Percentiles rank a stretch among this genome's conserved stretches.
phyloP scores from a whole-genome alignment of 2,113 vertebrate species.

The Oryzias melastigma region DNA sequence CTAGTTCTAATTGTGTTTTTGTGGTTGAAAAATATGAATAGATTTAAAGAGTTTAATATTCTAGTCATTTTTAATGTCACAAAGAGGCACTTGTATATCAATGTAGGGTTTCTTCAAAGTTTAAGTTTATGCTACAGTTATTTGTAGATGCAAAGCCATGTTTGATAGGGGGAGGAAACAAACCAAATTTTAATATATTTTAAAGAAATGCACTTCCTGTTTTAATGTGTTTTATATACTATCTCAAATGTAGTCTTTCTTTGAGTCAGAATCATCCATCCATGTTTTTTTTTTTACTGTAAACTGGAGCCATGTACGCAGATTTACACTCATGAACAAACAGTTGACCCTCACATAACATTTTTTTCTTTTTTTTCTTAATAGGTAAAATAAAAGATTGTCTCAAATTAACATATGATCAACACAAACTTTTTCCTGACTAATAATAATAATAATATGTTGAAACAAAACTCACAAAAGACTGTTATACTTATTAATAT shows the following conservation, averaged over 20 bases:
- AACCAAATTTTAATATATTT: slow-evolving; percentile 28
- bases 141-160: slow-evolving; percentile 47
- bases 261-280: slow-evolving; percentile 10
- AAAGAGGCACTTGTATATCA: not conserved
- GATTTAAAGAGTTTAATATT: not conserved
- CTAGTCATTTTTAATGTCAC: slow-evolving; percentile 3
- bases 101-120: slow-evolving; percentile 5
- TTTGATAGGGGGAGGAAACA: slow-evolving; percentile 13
- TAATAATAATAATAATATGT: not conserved
- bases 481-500: slow-evolving; percentile 43
- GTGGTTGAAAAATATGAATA: too few relatives aligned
- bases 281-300: too few relatives aligned
- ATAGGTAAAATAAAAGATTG: too few relatives aligned
- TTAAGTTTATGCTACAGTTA: slow-evolving; percentile 21
- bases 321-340: too few relatives aligned
- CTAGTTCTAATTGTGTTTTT: too few relatives aligned
- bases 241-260: slow-evolving; percentile 11
- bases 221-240: slow-evolving; percentile 8
- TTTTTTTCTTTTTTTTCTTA: too few relatives aligned
- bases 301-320: too few relatives aligned
- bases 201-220: slow-evolving; percentile 18
- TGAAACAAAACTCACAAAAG: slow-evolving; percentile 15
- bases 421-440: not conserved
- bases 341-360: too few relatives aligned
- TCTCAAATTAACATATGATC: too few relatives aligned